Conservation (phyloP, 2,113 vertebrate genomes). For the Rousettus leschenaultii region DNA sequence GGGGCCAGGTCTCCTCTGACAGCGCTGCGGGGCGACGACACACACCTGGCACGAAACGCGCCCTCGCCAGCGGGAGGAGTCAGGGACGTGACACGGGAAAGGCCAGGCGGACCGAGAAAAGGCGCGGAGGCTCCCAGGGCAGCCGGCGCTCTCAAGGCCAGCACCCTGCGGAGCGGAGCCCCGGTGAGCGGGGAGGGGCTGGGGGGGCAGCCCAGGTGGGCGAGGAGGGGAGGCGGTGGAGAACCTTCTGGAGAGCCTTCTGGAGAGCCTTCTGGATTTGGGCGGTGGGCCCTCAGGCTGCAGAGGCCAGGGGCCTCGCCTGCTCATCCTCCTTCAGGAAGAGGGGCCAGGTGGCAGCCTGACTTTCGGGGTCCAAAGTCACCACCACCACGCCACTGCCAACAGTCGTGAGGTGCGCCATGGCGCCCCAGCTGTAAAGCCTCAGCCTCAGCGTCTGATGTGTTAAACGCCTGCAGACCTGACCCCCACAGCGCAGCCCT, state of each 20-base stretch:
- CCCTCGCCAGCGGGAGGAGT: neutral
- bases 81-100: neutral
- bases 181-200: too few relatives aligned
- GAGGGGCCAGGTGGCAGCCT: neutral
- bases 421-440: neutral
- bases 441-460: neutral
- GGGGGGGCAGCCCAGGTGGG: neutral
- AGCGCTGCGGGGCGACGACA: neutral
- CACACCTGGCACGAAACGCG: neutral
- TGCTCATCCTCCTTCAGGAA: neutral
- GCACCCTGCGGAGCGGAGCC: neutral
- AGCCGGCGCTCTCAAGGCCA: neutral
- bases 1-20: neutral
- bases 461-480: accelerated
- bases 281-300: neutral
- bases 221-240: neutral
- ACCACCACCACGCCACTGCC: neutral
- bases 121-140: neutral
- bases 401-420: accelerated
- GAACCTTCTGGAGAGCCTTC: neutral
- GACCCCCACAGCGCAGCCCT: neutral
- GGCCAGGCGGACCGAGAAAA: neutral
- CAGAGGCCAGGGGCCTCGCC: neutral
- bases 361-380: neutral
- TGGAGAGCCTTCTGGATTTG: neutral